Base-by-base conservation (phyloP, 2,113 vertebrate species). In the Silurus meridionalis region DNA sequence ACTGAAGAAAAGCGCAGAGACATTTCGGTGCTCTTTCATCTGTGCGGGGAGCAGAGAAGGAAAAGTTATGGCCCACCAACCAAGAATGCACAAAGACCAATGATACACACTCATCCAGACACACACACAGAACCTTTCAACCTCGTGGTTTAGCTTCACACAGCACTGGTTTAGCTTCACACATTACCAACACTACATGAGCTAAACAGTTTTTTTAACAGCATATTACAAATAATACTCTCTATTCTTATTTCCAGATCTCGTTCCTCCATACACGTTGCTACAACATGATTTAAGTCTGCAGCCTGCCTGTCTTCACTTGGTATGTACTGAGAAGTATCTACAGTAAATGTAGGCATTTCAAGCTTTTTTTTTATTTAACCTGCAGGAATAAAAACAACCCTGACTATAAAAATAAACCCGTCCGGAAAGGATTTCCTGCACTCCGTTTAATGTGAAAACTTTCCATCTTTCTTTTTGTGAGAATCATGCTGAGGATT, bases 11-110 rank as follows among this genome's bases (percentile, higher is more conserved):
- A 15, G n/a, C 21, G 21, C 69, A 52, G 23, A 60, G 14, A 46
- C 46, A 17, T n/a, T n/a, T 66, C 72, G 64, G 8, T 0, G 58
- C 10, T 37, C 58, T 77, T 77, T 64, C 46, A 75, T 84, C 83
- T 77, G 57, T 63, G 23, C 1, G 5, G 57, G 15, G 5, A 74
- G 46, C 17, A n/a, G n/a, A 55, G 23, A 58, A 64, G 58, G 55
- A 60, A 61, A 25, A 52, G 77, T 21, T 21, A 71, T 14, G 52
- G 63, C 28, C 63, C 75, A 80, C 19, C 14, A 23, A 64, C 52
- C 77, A 86, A 77, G 53, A 86, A 86, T 57, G 77, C 53, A 72
- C 67, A 72, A 66, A 58, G 23, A 72, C 5, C n/a, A 85, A 8
- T 28, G 7, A 61, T 1, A 25, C 53, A 53, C 28, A 50, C 53